A percentile compares a stretch with the other conserved stretches of the same genome.
Conservation (phyloP, 2,113 vertebrate species). For the Philantomba maxwellii region DNA sequence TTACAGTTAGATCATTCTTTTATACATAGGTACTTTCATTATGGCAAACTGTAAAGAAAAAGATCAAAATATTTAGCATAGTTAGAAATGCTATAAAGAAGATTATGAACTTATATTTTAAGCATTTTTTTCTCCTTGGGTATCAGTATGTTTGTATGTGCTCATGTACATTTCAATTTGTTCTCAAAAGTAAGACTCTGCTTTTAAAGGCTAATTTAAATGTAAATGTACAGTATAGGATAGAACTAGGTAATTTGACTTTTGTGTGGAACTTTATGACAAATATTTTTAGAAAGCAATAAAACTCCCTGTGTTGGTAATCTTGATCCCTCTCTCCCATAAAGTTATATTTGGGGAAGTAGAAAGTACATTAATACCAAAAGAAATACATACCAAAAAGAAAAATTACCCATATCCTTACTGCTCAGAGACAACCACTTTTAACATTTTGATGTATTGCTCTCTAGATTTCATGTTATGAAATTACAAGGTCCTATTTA, state of each 20-base stretch:
- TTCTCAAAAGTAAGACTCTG: neutral
- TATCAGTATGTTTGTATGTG: neutral
- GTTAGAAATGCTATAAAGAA: neutral
- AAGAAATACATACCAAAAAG: neutral
- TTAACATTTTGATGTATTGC: neutral
- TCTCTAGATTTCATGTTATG: neutral
- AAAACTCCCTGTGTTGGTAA: neutral
- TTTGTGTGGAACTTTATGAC: neutral
- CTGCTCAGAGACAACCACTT: neutral
- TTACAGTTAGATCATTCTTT: slow-evolving; percentile 3
- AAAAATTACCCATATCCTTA: neutral
- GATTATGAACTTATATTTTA: neutral
- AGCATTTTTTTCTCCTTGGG: neutral
- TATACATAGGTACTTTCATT: neutral
- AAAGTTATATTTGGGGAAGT: neutral
- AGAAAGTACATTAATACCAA: neutral
- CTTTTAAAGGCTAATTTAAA: slow-evolving; percentile 29
- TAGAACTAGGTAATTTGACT: neutral
- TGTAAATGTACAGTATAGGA: neutral
- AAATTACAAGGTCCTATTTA: neutral
- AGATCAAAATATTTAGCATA: slow-evolving; percentile 11
- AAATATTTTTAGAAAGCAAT: slow-evolving; percentile 29
- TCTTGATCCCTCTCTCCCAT: neutral
- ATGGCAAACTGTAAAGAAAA: neutral
- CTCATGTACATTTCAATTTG: neutral